Conservation (phyloP, 2,797 vertebrate species). For the Acanthurus leucopareius region DNA sequence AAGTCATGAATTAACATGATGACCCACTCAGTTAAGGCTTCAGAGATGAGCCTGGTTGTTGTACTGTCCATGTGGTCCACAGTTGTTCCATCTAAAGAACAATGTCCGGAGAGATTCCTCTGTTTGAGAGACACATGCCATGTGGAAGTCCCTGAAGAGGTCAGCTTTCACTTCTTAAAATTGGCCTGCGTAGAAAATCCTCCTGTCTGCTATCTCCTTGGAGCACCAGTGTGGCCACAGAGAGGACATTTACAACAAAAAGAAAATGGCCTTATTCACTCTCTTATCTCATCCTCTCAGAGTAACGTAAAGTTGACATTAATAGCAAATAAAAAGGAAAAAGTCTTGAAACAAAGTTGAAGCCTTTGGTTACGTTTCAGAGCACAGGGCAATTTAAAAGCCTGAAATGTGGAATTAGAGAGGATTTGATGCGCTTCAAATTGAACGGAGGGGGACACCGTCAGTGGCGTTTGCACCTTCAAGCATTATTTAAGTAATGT, state of each 20-base stretch:
- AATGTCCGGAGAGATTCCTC: constrained; percentile 57
- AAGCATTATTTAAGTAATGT: constrained; percentile 86
- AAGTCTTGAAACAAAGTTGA: constrained; percentile 85
- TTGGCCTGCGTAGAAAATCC: constrained; percentile 71
- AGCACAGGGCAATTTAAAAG: constrained; percentile 87
- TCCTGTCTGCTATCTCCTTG: constrained; percentile 54
- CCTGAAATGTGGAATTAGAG: constrained; percentile 85
- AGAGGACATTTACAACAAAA: constrained; percentile 79
- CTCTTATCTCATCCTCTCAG: constrained; percentile 71
- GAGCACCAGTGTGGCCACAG: constrained; percentile 51
- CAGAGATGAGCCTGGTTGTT: constrained; percentile 42
- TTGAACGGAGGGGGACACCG: constrained; percentile 82
- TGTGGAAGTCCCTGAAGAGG: constrained; percentile 73
- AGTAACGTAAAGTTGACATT: constrained; percentile 83
- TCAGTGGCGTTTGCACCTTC: constrained; percentile 81
- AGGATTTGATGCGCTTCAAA: constrained; percentile 88
- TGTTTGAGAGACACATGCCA: constrained; percentile 76
- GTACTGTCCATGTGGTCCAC: constrained; percentile 50
- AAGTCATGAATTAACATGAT: constrained; percentile 34
- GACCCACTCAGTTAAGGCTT: constrained; percentile 21
- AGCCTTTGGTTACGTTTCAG: constrained; percentile 84
- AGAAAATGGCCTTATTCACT: constrained; percentile 75
- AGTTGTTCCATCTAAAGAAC: constrained; percentile 59
- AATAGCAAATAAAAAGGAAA: constrained; percentile 82
- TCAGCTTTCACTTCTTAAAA: constrained; percentile 77